phyloP scores from a whole-genome alignment of 2,797 vertebrate species.

The Enteromius fasciolatus region DNA sequence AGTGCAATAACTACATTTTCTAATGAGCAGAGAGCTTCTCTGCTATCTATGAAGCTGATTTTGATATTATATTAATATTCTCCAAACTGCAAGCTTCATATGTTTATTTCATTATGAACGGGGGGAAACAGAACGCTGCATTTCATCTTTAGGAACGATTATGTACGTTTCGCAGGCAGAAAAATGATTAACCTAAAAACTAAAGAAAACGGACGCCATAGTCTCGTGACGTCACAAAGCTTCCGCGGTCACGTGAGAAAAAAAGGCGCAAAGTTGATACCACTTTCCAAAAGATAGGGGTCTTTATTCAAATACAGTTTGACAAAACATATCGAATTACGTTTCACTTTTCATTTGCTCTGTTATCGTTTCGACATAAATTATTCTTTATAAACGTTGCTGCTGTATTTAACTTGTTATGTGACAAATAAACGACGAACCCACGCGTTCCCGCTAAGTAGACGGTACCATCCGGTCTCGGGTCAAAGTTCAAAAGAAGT shows the following conservation, averaged over 20 bases:
- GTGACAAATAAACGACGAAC: not conserved
- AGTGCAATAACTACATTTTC: not conserved
- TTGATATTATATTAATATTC: not conserved
- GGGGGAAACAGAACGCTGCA: too few species aligned
- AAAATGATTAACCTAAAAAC: not conserved
- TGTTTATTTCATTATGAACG: not conserved
- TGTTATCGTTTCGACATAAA: not conserved
- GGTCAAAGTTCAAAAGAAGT: conserved; percentile 62
- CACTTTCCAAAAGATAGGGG: conserved; percentile 32
- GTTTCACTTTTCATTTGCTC: not conserved
- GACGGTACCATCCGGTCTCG: conserved; percentile 37
- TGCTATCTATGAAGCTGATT: not conserved
- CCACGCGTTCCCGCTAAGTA: not conserved
- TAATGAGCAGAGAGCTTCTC: not conserved
- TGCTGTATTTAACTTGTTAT: not conserved
- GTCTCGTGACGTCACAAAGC: not conserved
- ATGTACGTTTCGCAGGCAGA: not conserved
- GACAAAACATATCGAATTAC: not conserved
- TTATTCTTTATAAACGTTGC: rapidly evolving
- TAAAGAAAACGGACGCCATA: not conserved
- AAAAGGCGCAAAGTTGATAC: conserved; percentile 51
- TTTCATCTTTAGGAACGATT: not conserved
- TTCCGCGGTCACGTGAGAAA: conserved; percentile 23
- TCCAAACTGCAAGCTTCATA: not conserved
- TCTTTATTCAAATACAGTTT: not conserved